Conservation (phyloP, 2,113 vertebrate genomes). For the Hydrolagus affinis region DNA sequence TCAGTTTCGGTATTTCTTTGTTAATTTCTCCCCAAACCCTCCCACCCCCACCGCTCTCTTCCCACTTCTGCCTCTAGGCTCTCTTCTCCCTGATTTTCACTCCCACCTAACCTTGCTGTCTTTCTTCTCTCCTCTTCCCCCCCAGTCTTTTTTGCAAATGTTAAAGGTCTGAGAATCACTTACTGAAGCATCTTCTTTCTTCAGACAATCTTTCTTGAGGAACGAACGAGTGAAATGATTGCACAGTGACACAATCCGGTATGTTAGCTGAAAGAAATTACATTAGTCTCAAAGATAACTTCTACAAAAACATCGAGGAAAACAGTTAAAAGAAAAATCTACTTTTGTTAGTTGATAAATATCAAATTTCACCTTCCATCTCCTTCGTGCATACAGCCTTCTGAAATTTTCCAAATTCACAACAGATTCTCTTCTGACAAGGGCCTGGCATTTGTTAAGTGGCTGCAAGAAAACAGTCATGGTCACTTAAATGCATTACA, state of each 20-base stretch:
- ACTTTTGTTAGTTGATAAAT: too few relatives aligned
- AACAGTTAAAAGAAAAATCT: neutral
- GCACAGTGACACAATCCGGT: conserved; percentile 79
- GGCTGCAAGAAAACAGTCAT: conserved; percentile 62
- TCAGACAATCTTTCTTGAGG: conserved; percentile 63
- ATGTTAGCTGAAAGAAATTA: conserved; percentile 62
- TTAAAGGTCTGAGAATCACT: conserved; percentile 35
- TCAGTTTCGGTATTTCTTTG: too few relatives aligned
- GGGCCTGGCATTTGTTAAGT: conserved; percentile 66
- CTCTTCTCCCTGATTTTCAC: too few relatives aligned
- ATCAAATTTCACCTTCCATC: conserved; percentile 58
- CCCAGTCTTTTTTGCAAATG: too few relatives aligned
- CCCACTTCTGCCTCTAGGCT: too few relatives aligned
- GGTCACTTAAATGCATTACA: neutral
- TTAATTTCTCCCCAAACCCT: too few relatives aligned
- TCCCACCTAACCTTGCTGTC: too few relatives aligned
- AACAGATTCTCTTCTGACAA: conserved; percentile 77
- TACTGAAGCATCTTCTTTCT: conserved; percentile 56
- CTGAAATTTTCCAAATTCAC: conserved; percentile 91
- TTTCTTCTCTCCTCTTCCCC: too few relatives aligned
- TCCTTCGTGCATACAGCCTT: conserved; percentile 73
- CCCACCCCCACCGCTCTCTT: too few relatives aligned
- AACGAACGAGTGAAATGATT: conserved; percentile 79
- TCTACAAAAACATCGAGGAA: neutral
- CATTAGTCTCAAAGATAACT: neutral